Base-by-base conservation (phyloP, 2,888 invertebrate species). In the Hemistola chrysoprasaria region DNA sequence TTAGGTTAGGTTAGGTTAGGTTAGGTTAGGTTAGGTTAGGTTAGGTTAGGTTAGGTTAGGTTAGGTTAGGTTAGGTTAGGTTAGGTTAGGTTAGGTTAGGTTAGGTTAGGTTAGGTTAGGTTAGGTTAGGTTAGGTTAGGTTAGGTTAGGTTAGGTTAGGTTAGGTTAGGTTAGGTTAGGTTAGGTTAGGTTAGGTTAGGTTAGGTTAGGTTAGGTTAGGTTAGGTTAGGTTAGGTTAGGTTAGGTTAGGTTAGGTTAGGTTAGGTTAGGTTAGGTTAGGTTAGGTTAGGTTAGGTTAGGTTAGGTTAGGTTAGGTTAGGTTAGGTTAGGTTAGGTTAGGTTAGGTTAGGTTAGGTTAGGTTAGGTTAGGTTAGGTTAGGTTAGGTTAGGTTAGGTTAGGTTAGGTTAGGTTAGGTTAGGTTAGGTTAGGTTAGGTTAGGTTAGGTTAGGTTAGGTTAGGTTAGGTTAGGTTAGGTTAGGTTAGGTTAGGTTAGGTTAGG, bases 171-270 rank as follows among this genome's bases (percentile, higher is more conserved):
- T 25, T 25, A 25, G 26, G 21, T 29, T 29, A 29, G 29, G 29
- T 29, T 29, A 29, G 29, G 29, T 29, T 29, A 29, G 29, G 29
- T 29, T 29, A 29, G 29, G 29, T 29, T 29, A 29, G 29, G 29
- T 29, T 29, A 29, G 29, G 29, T 29, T 29, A 29, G 29, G 29
- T 29, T 29, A 29, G 29, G 29, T 29, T 29, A 29, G 29, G 29
- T 29, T 29, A 29, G 29, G 29, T 29, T 29, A 29, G 29, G 29
- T 29, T 29, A 29, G 29, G 29, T 29, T 29, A 29, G 29, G 29
- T 29, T 29, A 11, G 16, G 29, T 11, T 29, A 11, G 16, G 29
- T 11, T 29, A 11, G 16, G 29, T 11, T 29, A 11, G 16, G 29
- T 11, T 29, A 11, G 16, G 29, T 11, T 29, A 11, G 16, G 29